phyloP scores from a whole-genome alignment of 2,797 vertebrate species.

The Coregonus ussuriensis region DNA sequence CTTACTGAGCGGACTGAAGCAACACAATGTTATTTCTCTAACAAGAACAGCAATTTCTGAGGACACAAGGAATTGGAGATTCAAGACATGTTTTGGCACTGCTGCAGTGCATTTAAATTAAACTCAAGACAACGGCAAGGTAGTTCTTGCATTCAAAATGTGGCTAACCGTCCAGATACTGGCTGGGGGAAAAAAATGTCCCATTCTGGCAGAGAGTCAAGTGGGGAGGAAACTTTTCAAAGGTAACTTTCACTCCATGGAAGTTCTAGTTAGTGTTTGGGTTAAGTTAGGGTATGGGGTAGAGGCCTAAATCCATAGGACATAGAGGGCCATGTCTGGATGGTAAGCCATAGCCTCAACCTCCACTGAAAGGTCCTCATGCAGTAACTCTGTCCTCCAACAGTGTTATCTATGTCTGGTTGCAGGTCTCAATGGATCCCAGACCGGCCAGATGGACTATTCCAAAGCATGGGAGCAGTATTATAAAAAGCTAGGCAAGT shows the following conservation, averaged over 20 bases:
- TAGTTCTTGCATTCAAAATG: no score
- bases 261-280: neutral
- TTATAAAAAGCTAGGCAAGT: constrained; percentile 66
- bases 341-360: constrained; percentile 10
- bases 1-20: neutral
- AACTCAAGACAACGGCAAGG: no score
- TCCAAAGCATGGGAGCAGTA: constrained; percentile 60
- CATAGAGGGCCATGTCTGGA: constrained; percentile 10
- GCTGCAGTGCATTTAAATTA: neutral
- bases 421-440: constrained; percentile 67
- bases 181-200: neutral
- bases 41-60: neutral
- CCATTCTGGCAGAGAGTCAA: neutral
- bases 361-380: constrained; percentile 5
- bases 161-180: constrained; percentile 1
- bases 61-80: neutral
- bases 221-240: neutral
- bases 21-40: neutral
- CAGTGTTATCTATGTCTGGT: constrained; percentile 60
- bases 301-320: neutral
- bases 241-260: neutral
- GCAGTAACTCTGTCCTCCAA: constrained; percentile 44
- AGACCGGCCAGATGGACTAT: constrained; percentile 70
- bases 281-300: neutral
- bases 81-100: neutral